Evolutionary conservation across 2,113 vertebrate species (phyloP), one percentile per base, ranked within the genome.

Genomic region (Erythrolamprus reginae): DNA sequence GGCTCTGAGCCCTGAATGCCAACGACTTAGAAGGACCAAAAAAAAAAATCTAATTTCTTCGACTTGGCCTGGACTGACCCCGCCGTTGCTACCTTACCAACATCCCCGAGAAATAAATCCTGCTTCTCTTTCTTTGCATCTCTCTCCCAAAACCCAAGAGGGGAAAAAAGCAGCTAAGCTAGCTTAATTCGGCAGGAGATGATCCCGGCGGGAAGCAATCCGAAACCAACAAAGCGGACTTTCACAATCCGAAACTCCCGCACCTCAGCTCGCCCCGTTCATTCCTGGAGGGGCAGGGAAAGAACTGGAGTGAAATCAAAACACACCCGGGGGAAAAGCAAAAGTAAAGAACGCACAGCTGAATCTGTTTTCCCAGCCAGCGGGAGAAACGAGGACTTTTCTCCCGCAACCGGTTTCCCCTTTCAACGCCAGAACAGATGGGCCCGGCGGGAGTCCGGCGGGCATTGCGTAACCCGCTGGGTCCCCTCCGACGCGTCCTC

Each of bases 91-190:
- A 50, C 42, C 45, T 61, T 24, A 13, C 13, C 42, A 24, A 50
- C 50, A 42, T 88, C 21, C 53, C 13, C 33, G 10, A 12, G 65
- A 82, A 82, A 87, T 21, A 8, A 51, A 42, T 56, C 42, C 65
- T 1, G 0, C 4, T 13, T 38, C 10, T 7, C 5, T 4, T 65
- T 82, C n/a, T 82, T 33, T 48, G 19, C 51, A 15, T 48, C 33
- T 47, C 24, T 53, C 51, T 86, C 19, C n/a, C n/a, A n/a, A n/a
- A 48, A 33, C 24, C 5, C 26, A 50, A 91, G 82, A n/a, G n/a
- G n/a, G n/a, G n/a, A n/a, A n/a, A 56, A 88, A 88, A 91, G 52
- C 3, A n/a, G 53, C 53, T 88, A 84, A 91, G 70, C 90, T 1
- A 9, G 2, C 42, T 88, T 82, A 83, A 83, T 77, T 56, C 90